Base-by-base conservation (phyloP, 2,888 invertebrate genomes). In the Tanypteryx hageni region DNA sequence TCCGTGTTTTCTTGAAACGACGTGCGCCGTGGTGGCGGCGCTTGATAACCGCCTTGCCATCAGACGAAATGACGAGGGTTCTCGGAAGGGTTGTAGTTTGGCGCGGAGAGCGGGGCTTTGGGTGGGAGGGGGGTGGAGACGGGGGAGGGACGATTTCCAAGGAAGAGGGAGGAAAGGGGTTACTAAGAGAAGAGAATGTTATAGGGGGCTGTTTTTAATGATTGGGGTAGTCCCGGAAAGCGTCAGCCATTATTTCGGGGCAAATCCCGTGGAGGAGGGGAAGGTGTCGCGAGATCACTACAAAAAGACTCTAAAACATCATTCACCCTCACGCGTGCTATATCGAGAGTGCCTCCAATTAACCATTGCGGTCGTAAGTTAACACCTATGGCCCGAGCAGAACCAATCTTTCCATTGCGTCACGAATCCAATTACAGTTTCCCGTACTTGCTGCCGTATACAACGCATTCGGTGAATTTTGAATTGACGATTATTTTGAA, bases 161-260 rank as follows among this genome's bases (percentile, higher is more conserved):
- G 44, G 5, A 44, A 44, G 44, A 68, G n/a, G 68, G 13, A 68
- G 68, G n/a, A 1, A 68, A 68, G 27, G 76, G 76, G 76, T 86
- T 61, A 86, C 61, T 61, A 86, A 58, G 86, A 76, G 27, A 31
- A 61, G 61, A 86, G 61, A 86, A 22, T 61, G 86, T 31, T 61
- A n/a, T n/a, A 22, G 61, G 86, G 86, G 61, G 61, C 31, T 86
- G 61, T 0, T 61, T 86, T 86, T 86, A 86, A 86, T 61, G 86
- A 86, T 86, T 86, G 31, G 61, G 86, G 86, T 86, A 61, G 61
- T 59, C 86, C 86, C 86, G 27, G 31, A 61, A 86, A 59, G 61
- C 86, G 86, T 0, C 22, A 27, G 61, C 61, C 16, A 58, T 31
- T 61, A 86, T 27, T 61, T 86, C 13, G 56, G 84, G 61, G 31